Evolutionary conservation across 2,888 invertebrate species (phyloP).

Genomic region (Stenodema calcarata): DNA sequence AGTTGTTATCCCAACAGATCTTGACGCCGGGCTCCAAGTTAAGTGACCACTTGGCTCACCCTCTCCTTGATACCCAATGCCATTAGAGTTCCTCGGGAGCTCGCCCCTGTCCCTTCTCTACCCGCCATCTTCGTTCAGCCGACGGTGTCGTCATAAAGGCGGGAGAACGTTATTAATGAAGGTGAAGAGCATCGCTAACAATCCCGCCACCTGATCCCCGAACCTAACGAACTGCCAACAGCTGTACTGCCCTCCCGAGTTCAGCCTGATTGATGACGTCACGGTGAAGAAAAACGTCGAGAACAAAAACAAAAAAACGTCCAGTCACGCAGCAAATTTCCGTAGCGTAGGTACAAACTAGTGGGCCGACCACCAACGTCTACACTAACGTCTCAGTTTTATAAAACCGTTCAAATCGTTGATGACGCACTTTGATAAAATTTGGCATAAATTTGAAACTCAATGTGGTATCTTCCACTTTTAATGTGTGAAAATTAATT

Average conservation of each 20-base stretch:
- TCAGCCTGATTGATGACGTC: conserved; percentile 29
- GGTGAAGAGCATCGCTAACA: conserved; percentile 34
- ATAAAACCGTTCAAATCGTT: too few relatives aligned
- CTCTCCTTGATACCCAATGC: conserved; percentile 18
- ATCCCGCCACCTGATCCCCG: conserved; percentile 38
- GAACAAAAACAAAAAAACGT: not conserved
- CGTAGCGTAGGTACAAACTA: too few relatives aligned
- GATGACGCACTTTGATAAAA: too few relatives aligned
- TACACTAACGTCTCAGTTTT: too few relatives aligned
- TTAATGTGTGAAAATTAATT: too few relatives aligned
- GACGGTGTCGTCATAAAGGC: not conserved
- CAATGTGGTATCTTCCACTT: too few relatives aligned
- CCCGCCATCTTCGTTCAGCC: not conserved
- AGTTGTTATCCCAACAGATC: not conserved
- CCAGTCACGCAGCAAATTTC: too few relatives aligned
- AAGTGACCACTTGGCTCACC: not conserved
- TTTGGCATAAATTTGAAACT: too few relatives aligned
- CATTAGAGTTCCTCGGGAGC: not conserved
- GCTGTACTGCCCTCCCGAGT: not conserved
- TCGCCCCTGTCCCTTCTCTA: not conserved
- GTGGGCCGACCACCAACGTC: too few relatives aligned
- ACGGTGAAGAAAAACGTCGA: not conserved
- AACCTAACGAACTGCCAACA: conserved; percentile 28
- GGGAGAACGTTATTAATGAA: conserved; percentile 35
- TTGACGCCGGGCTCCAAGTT: not conserved